A percentile compares a stretch with the other conserved stretches of the same genome.
phyloP scores from a whole-genome alignment of 1,140 invertebrate species.

The Heterodera carotae region DNA sequence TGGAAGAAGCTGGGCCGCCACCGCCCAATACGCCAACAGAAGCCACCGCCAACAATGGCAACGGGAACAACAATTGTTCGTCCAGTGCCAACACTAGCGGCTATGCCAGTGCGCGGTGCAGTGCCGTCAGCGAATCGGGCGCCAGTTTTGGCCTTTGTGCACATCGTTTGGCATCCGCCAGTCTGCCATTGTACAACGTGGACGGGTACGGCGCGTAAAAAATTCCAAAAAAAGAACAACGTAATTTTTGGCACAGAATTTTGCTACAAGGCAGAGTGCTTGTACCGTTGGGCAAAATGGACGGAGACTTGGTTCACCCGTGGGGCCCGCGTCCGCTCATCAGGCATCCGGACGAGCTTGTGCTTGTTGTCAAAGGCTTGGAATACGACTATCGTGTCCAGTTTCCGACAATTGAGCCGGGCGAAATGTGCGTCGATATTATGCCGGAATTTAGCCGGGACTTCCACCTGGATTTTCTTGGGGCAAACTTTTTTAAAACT shows the following conservation, averaged over 20 bases:
- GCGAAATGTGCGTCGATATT: constrained; percentile 31
- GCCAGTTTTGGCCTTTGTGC: not conserved
- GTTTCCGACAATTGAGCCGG: constrained; percentile 33
- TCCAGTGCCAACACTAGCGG: constrained; percentile 5
- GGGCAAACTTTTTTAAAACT: no score
- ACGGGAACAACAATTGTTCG: constrained; percentile 19
- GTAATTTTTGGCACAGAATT: constrained; percentile 36
- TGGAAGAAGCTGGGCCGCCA: not conserved
- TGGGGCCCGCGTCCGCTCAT: constrained; percentile 52
- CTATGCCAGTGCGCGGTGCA: constrained; percentile 12
- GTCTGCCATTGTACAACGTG: constrained; percentile 42
- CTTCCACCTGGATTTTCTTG: no score
- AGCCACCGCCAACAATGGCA: not conserved
- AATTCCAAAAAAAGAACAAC: not conserved
- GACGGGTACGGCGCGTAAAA: constrained; percentile 30
- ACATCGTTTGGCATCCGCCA: constrained; percentile 36
- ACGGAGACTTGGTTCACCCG: constrained; percentile 36
- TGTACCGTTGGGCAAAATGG: constrained; percentile 38
- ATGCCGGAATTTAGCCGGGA: not conserved
- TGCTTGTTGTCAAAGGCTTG: constrained; percentile 43
- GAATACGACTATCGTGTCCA: constrained; percentile 51
- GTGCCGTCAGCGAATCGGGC: constrained; percentile 1
- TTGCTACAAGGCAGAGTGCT: constrained; percentile 51
- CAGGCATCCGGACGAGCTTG: constrained; percentile 33
- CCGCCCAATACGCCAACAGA: no score